Percentiles rank a stretch among this genome's conserved stretches.
Conservation (phyloP, 2,797 vertebrate genomes). For the Allobates femoralis region DNA sequence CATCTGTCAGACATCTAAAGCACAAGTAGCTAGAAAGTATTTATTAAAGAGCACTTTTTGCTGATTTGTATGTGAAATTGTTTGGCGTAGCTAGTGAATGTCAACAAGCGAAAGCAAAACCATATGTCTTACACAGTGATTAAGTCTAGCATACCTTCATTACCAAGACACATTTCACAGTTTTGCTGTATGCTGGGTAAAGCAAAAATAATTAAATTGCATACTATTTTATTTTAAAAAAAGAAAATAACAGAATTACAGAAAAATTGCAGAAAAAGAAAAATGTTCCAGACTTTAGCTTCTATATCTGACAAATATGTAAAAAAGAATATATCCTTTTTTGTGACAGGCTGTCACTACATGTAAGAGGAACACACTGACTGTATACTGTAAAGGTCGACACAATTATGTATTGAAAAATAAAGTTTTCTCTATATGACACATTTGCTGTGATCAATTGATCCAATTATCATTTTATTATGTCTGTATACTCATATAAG, state of each 20-base stretch:
- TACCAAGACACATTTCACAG: constrained; percentile 33
- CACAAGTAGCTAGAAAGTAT: neutral
- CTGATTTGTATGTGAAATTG: constrained; percentile 24
- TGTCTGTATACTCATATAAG: too few species aligned
- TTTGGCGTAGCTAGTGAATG: constrained; percentile 21
- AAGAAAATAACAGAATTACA: neutral
- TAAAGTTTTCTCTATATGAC: too few species aligned
- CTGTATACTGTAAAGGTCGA: too few species aligned
- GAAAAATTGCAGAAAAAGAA: neutral
- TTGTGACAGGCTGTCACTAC: neutral
- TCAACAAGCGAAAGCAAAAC: constrained; percentile 25
- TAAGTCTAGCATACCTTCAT: constrained; percentile 27
- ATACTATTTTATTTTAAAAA: neutral
- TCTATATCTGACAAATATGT: neutral
- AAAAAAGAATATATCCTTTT: neutral
- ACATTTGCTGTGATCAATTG: too few species aligned
- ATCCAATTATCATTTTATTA: too few species aligned
- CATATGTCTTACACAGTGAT: constrained; percentile 26
- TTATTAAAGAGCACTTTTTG: constrained; percentile 14
- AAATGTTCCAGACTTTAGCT: neutral
- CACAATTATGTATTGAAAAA: too few species aligned
- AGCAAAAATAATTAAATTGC: constrained; percentile 30
- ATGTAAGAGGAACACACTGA: neutral
- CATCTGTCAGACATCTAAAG: constrained; percentile 6
- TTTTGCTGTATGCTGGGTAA: constrained; percentile 8